Conservation (phyloP, 2,113 vertebrate species). For the Zingel zingel region DNA sequence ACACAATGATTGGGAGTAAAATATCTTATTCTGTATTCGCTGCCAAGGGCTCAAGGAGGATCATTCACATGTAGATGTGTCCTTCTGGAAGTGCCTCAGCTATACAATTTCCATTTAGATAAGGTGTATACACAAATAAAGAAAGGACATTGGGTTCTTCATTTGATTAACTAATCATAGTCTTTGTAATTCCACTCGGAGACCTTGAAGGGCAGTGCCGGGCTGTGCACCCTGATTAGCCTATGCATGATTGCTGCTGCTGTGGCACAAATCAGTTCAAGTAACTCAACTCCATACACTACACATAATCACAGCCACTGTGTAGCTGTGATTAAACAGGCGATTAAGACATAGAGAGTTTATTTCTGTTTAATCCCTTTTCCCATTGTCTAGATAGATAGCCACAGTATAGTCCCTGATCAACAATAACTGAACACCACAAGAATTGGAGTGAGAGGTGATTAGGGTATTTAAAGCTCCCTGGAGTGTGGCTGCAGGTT, state of each 20-base stretch:
- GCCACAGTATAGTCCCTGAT: conserved; percentile 66
- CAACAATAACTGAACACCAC: conserved; percentile 69
- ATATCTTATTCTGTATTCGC: conserved; percentile 76
- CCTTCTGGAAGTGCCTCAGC: conserved; percentile 73
- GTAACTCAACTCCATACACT: conserved; percentile 72
- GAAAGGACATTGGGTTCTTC: conserved; percentile 79
- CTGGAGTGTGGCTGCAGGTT: conserved; percentile 69
- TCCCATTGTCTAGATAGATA: conserved; percentile 66
- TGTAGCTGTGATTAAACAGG: conserved; percentile 79
- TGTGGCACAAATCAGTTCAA: conserved; percentile 80
- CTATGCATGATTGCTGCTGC: conserved; percentile 76
- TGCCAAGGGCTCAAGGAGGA: conserved; percentile 65
- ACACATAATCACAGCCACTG: conserved; percentile 28
- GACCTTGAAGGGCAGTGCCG: conserved; percentile 75
- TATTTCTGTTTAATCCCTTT: conserved; percentile 76
- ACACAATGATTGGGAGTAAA: conserved; percentile 77
- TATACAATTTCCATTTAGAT: conserved; percentile 84
- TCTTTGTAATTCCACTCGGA: conserved; percentile 83
- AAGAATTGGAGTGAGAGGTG: conserved; percentile 75
- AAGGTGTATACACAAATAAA: conserved; percentile 81
- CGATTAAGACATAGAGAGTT: conserved; percentile 74
- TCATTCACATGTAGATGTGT: conserved; percentile 84
- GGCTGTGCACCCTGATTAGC: conserved; percentile 78
- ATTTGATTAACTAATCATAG: conserved; percentile 88
- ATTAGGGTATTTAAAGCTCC: conserved; percentile 78